phyloP scores from a whole-genome alignment of 2,888 invertebrate genomes.

The Melikaiella ostensackeni region DNA sequence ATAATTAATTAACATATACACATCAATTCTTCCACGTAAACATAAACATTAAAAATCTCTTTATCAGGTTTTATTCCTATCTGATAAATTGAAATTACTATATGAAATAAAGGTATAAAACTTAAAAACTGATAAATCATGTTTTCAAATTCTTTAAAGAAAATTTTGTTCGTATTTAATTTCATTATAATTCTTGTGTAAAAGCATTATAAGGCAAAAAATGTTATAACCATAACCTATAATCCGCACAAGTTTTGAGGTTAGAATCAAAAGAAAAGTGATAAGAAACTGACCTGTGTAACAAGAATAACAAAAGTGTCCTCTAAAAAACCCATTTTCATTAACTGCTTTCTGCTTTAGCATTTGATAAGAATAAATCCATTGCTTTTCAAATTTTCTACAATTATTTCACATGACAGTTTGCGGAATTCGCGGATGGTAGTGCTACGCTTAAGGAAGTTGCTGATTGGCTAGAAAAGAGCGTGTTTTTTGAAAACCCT shows the following conservation, averaged over 20 bases:
- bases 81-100: neutral
- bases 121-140: neutral
- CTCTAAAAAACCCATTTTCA: slow-evolving; percentile 88
- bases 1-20: neutral
- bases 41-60: slow-evolving; percentile 7
- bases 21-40: slow-evolving; percentile 11
- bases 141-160: neutral
- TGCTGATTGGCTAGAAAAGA: neutral
- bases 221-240: slow-evolving; percentile 52
- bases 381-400: slow-evolving; percentile 9
- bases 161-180: neutral
- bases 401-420: slow-evolving; percentile 16
- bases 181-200: neutral
- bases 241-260: slow-evolving; percentile 43
- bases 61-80: neutral
- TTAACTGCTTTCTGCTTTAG: slow-evolving; percentile 16
- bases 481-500: slow-evolving; percentile 6
- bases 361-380: slow-evolving; percentile 10
- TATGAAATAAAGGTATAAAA: neutral
- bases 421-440: neutral
- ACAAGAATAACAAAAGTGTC: slow-evolving; percentile 90
- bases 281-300: slow-evolving; percentile 82
- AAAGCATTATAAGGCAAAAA: slow-evolving; percentile 34
- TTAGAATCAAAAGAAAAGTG: slow-evolving; percentile 27
- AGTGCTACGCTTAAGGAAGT: neutral